Conservation (phyloP, 2,113 vertebrate species). For the Neotoma lepida region DNA sequence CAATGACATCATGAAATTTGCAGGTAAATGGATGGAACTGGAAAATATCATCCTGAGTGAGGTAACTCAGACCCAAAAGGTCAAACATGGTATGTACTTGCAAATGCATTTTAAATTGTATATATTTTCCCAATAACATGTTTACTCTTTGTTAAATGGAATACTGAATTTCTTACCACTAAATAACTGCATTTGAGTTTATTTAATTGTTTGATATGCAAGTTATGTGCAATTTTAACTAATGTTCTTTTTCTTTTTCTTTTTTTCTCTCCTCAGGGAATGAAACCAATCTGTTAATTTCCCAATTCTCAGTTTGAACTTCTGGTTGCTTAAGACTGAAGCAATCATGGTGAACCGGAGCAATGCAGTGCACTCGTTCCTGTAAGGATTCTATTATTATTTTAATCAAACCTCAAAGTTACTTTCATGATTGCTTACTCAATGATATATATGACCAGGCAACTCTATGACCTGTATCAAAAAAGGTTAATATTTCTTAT, state of each 20-base stretch:
- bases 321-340: slow-evolving; percentile 65
- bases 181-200: slow-evolving; percentile 19
- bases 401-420: background rate
- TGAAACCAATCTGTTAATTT: slow-evolving; percentile 60
- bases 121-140: no score
- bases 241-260: slow-evolving; percentile 47
- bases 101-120: no score
- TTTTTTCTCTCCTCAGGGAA: slow-evolving; percentile 70
- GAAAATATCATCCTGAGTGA: no score
- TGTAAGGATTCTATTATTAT: slow-evolving; percentile 71
- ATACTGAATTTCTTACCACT: background rate
- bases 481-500: slow-evolving; percentile 33
- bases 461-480: background rate
- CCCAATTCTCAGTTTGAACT: slow-evolving; percentile 50
- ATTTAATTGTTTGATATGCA: slow-evolving; percentile 34
- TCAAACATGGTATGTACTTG: no score
- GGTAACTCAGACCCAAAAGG: no score
- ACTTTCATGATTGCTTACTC: background rate
- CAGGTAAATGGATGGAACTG: no score
- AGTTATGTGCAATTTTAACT: slow-evolving; percentile 52
- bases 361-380: slow-evolving; percentile 66
- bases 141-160: slow-evolving; percentile 13
- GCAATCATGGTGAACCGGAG: slow-evolving; percentile 75
- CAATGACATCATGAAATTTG: no score
- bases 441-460: background rate